Evolutionary conservation across 2,113 vertebrate genomes (phyloP).

Genomic region (Peromyscus leucopus): DNA sequence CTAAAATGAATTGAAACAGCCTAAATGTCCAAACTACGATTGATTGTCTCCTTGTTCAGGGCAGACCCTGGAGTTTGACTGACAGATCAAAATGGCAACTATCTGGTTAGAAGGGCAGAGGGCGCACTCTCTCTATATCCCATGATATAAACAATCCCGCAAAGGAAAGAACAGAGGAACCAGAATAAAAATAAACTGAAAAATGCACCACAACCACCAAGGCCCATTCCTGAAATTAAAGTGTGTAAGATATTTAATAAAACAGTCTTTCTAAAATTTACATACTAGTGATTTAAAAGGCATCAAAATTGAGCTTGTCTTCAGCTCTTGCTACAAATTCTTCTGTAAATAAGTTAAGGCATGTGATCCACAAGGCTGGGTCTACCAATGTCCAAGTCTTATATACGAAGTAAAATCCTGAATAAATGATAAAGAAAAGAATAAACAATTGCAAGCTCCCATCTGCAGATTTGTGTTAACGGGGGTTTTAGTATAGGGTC

Average conservation of each 20-base stretch:
- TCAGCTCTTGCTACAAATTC: constrained; percentile 1
- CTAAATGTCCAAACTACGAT: constrained; percentile 81
- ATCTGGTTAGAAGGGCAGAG: constrained; percentile 84
- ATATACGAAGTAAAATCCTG: constrained; percentile 6
- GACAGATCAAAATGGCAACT: constrained; percentile 79
- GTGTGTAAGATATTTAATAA: constrained; percentile 16
- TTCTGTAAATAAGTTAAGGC: constrained; percentile 42
- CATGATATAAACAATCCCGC: constrained; percentile 31
- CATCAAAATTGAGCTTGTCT: constrained; percentile 27
- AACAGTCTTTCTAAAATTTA: constrained; percentile 31
- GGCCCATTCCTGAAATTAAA: not conserved
- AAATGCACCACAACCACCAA: constrained; percentile 37
- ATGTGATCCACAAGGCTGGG: not conserved
- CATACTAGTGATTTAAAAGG: constrained; percentile 26
- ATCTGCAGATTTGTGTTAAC: not conserved
- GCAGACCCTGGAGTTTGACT: constrained; percentile 80
- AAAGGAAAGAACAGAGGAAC: constrained; percentile 56
- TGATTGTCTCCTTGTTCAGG: constrained; percentile 80
- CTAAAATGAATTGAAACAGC: constrained; percentile 85
- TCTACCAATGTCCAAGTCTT: not conserved
- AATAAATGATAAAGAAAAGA: constrained; percentile 5
- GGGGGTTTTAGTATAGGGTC: constrained; percentile 9
- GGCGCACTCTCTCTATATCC: constrained; percentile 60
- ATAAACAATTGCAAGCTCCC: constrained; percentile 17
- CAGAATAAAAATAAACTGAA: constrained; percentile 73